Evolutionary conservation across 2,888 invertebrate species (phyloP).

Genomic region (Pammene fasciana): DNA sequence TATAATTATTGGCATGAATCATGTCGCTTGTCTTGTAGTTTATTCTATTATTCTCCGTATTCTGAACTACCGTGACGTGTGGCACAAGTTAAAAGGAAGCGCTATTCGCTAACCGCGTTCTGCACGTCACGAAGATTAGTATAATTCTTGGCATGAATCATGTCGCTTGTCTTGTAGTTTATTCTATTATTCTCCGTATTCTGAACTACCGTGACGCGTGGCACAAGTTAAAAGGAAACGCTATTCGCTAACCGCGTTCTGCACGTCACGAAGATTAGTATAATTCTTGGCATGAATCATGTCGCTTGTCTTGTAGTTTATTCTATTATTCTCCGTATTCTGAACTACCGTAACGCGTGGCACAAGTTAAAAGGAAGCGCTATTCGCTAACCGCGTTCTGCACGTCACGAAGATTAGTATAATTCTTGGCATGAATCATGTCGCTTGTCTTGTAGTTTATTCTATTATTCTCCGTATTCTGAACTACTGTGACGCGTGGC

Average conservation of each 20-base stretch:
- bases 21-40: conserved; percentile 38
- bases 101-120: too few species aligned
- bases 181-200: conserved; percentile 36
- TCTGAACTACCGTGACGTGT: conserved; percentile 25
- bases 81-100: too few species aligned
- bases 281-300: too few species aligned
- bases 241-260: too few species aligned
- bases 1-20: conserved; percentile 31
- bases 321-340: conserved; percentile 35
- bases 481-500: conserved; percentile 20
- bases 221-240: too few species aligned
- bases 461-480: conserved; percentile 33
- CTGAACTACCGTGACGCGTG: conserved; percentile 23
- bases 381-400: too few species aligned
- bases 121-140: too few species aligned
- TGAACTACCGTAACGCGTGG: conserved; percentile 20
- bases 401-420: too few species aligned
- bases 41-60: conserved; percentile 37
- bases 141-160: too few species aligned
- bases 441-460: conserved; percentile 40
- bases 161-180: conserved; percentile 39
- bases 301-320: conserved; percentile 39
- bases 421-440: too few species aligned
- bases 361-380: too few species aligned
- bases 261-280: too few species aligned